Evolutionary conservation across 2,888 invertebrate species (phyloP), one percentile per base, ranked within the genome.

Genomic region (Spicauda simplicius): DNA sequence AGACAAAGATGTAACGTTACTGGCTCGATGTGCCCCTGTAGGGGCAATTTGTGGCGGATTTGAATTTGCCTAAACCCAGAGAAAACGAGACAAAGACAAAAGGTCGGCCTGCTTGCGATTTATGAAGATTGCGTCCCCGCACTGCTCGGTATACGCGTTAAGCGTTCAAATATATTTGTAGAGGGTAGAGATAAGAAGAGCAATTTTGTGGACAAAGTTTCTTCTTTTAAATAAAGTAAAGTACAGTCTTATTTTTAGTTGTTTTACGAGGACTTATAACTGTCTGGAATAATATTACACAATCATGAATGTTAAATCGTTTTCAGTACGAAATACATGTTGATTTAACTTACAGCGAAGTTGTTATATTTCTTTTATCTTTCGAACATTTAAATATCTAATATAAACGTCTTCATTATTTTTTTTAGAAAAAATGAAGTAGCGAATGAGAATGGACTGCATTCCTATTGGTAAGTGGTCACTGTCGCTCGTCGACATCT

Each of bases 1-100:
- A 77, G 80, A 83, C 78, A 81, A 80, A 83, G 79, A 81, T 80
- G 66, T 60, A 77, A 64, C 64, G 77, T 79, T 76, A 76, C 75
- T 76, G 71, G 70, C 77, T 75, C 76, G 73, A 73, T 76, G 77
- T 74, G 76, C 73, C 78, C 73, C 76, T 78, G 80, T 80, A 77
- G 80, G 82, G 79, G 81, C 88, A 88, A 89, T 88, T 88, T 88
- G 85, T 79, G 81, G 82, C 80, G 81, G 83, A 83, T 86, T 84
- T 81, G 82, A 87, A 88, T 88, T 90, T 89, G 83, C 86, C 83
- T 87, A 87, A 89, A 81, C 82, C 84, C 80, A 81, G 78, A 83
- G 80, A 80, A 80, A 83, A 82, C 76, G 81, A 80, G 80, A 86
- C 87, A 85, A 80, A 87, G 88, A 88, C 87, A 88, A 88, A 88